These are phyloP conservation scores for Lepidochitona cinerea DNA, from an alignment of 2,888 invertebrate genomes.

Conservation along the genomic window DNA sequence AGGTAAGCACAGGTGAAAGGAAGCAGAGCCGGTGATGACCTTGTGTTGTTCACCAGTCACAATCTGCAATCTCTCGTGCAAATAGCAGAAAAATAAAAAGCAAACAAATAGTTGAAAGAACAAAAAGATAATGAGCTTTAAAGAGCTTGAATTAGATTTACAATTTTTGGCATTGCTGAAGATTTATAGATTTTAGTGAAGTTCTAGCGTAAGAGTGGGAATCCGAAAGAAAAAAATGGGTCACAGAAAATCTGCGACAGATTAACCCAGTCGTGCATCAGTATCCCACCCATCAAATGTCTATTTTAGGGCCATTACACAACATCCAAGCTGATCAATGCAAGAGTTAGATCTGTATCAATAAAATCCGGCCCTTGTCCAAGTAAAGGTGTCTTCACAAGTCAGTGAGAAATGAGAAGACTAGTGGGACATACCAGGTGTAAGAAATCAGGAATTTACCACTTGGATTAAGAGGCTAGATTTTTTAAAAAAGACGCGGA, in stretches of 20 bases:
- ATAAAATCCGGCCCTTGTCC: no score
- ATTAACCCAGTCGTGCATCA: no score
- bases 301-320: no score
- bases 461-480: background rate
- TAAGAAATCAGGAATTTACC: background rate
- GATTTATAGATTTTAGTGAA: conserved; percentile 2
- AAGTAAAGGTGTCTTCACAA: background rate
- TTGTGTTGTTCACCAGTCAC: background rate
- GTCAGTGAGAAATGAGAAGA: background rate
- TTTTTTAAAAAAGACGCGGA: conserved; percentile 5
- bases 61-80: background rate
- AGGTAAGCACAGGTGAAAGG: background rate
- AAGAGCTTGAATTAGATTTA: conserved; percentile 1
- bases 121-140: conserved; percentile 6
- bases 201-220: no score
- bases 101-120: conserved; percentile 3
- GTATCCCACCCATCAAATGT: no score
- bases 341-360: no score
- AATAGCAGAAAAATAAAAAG: background rate
- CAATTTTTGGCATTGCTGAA: background rate
- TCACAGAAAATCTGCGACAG: no score
- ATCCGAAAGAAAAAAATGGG: no score
- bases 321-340: no score
- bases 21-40: background rate
- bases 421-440: background rate